Evolutionary conservation across 2,888 invertebrate genomes (phyloP), one percentile per base, ranked within the genome.

Genomic region (Chironomus tentans): DNA sequence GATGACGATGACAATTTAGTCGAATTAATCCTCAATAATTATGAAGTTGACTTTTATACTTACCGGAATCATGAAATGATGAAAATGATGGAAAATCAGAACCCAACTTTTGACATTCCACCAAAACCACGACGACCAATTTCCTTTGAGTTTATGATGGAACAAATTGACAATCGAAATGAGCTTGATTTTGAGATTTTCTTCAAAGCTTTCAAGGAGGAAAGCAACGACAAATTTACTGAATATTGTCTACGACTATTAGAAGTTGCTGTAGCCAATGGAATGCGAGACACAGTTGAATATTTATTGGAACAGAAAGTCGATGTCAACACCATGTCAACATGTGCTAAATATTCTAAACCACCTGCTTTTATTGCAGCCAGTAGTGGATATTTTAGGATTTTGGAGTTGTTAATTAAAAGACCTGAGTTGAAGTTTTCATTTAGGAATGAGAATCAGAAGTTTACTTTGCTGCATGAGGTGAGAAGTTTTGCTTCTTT

Each of bases 51-150:
- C 77, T 72, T 84, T 65, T 82, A 83, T 77, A 82, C 79, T 18
- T 83, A 81, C 77, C 81, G 83, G 18, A 81, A 83, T 77, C 83
- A 83, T 2, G 81, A 84, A n/a, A 69, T 69, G 10, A 13, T 56
- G 6, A 69, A 76, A 24, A 76, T 76, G 76, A 69, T 76, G 76
- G 28, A 76, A 69, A 24, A 13, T n/a, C 76, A 76, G 56, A 69
- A 48, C 46, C 69, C 68, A 10, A 10, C 13, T 21, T 38, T 48
- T 46, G 15, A 56, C 15, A 21, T 69, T 13, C 68, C 76, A 6
- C 38, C 12, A 13, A 15, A 22, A 13, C 15, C n/a, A 15, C n/a
- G n/a, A 13, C 22, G n/a, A 10, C 21, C 13, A n/a, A 68, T 75
- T 2, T 38, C 68, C 38, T 76, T 69, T 69, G 76, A 76, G 12